A percentile compares a stretch with the other conserved stretches of the same genome.
These are phyloP conservation scores for Perca schrenkii DNA, from an alignment of 2,113 vertebrate species.

Conservation along the genomic window DNA sequence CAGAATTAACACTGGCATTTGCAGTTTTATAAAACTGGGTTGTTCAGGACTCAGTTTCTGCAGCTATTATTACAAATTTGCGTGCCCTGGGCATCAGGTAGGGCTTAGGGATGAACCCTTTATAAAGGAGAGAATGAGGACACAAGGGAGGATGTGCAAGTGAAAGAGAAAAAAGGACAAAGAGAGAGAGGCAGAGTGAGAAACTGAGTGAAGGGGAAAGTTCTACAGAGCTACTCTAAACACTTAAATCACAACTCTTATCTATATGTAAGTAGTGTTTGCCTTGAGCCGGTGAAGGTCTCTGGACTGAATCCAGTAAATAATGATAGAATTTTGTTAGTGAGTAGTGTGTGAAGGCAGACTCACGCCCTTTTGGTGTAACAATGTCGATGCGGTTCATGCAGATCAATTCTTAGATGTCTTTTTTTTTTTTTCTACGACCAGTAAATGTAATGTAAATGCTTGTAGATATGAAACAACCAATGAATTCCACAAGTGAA, in stretches of 20 bases:
- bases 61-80: neutral
- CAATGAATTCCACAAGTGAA: neutral
- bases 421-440: neutral
- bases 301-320: conserved; percentile 48
- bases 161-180: neutral
- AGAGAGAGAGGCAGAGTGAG: neutral
- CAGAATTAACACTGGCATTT: neutral
- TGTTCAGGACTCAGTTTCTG: neutral
- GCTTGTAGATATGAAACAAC: neutral
- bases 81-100: neutral
- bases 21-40: neutral
- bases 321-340: conserved; percentile 29
- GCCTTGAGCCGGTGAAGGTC: conserved; percentile 40
- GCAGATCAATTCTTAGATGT: neutral
- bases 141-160: neutral
- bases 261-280: conserved; percentile 29
- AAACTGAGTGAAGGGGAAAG: neutral
- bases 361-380: neutral
- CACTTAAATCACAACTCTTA: conserved; percentile 26
- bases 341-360: conserved; percentile 21
- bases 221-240: conserved; percentile 15
- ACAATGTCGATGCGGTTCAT: neutral
- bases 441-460: neutral
- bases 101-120: neutral
- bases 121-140: neutral